A percentile compares a stretch with the other conserved stretches of the same genome.
phyloP scores from a whole-genome alignment of 37 sponge, comb jelly and placozoan species.

The Mnemiopsis leidyi region DNA sequence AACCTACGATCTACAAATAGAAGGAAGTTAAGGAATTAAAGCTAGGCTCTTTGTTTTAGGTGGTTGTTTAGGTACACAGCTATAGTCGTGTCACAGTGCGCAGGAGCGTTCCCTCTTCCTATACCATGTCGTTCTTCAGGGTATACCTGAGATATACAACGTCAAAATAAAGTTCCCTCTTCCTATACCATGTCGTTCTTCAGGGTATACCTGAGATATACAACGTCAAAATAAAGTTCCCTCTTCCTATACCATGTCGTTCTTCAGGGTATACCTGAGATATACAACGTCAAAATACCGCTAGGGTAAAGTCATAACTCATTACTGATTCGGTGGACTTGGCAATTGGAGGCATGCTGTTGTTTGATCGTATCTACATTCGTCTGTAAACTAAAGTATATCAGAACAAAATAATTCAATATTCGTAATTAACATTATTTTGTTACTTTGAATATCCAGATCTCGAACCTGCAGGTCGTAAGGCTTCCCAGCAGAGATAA shows the following conservation, averaged over 20 bases:
- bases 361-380: no score
- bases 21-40: no score
- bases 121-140: conserved; percentile 43
- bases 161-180: conserved; percentile 20
- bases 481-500: conserved; percentile 72
- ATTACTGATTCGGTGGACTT: no score
- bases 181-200: conserved; percentile 33
- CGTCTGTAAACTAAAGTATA: no score
- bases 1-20: no score
- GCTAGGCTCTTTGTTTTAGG: conserved; percentile 7
- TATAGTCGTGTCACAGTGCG: conserved; percentile 59
- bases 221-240: background rate
- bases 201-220: conserved; percentile 14
- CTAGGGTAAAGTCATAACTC: no score
- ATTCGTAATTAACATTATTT: no score
- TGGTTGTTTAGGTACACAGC: conserved; percentile 58
- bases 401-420: no score
- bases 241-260: conserved; percentile 40
- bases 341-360: no score
- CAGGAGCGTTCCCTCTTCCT: conserved; percentile 35
- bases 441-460: no score
- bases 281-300: background rate
- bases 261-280: conserved; percentile 37
- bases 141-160: conserved; percentile 3
- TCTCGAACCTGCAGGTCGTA: conserved; percentile 83